Percentiles rank a stretch among this genome's conserved stretches.
phyloP scores from a whole-genome alignment of 2,888 invertebrate genomes.

The Mythimna loreyi region DNA sequence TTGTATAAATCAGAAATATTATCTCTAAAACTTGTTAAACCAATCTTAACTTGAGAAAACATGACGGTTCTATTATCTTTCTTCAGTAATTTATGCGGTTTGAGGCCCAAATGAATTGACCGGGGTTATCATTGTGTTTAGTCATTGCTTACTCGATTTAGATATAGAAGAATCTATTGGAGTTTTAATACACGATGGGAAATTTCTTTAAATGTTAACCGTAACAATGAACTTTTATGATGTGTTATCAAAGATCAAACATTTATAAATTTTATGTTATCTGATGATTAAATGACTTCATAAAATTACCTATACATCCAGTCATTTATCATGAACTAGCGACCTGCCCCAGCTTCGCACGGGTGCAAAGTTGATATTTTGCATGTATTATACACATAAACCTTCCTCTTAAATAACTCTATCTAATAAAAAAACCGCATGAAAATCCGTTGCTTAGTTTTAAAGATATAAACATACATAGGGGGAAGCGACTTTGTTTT shows the following conservation, averaged over 20 bases:
- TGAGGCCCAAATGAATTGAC: constrained; percentile 25
- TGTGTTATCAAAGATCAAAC: neutral
- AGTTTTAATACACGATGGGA: neutral
- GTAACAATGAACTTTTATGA: neutral
- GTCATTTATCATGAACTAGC: neutral
- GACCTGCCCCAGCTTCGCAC: no score
- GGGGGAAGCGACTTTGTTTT: no score
- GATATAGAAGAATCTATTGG: constrained; percentile 2
- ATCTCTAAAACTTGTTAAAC: neutral
- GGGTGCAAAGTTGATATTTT: no score
- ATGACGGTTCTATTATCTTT: constrained; percentile 30
- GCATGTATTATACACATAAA: no score
- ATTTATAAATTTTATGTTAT: neutral
- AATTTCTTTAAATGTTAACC: neutral
- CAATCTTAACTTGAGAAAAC: constrained; percentile 13
- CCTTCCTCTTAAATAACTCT: no score
- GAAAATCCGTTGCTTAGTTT: no score
- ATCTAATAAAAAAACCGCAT: no score
- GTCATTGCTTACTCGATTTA: constrained; percentile 18
- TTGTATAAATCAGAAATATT: neutral
- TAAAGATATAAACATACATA: no score
- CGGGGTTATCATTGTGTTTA: constrained; percentile 39
- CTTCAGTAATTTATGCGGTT: constrained; percentile 51
- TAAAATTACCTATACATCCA: neutral
- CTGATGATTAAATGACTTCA: neutral